phyloP scores from a whole-genome alignment of 2,797 vertebrate species.

The Alectoris magna region DNA sequence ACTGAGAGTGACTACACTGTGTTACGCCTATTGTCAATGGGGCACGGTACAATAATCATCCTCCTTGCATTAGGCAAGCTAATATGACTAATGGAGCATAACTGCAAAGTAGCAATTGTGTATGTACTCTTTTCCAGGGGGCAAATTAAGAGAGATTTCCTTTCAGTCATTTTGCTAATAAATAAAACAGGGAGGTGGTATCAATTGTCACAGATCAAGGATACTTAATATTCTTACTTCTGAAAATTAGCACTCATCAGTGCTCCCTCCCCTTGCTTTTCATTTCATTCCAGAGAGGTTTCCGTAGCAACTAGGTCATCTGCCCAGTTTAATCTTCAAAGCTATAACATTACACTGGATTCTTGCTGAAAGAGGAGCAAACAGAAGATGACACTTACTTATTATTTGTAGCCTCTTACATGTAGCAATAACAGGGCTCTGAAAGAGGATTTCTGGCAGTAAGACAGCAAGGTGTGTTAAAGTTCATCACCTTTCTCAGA shows the following conservation, averaged over 20 bases:
- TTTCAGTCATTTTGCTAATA: slow-evolving; percentile 16
- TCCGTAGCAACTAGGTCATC: slow-evolving; percentile 17
- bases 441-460: neutral
- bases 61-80: neutral
- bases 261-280: neutral
- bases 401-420: neutral
- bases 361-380: neutral
- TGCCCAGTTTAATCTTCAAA: slow-evolving; percentile 29
- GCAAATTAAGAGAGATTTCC: neutral
- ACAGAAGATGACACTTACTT: neutral
- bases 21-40: neutral
- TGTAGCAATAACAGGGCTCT: neutral
- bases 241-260: slow-evolving; percentile 14
- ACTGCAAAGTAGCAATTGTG: neutral
- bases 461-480: neutral
- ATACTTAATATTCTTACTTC: slow-evolving; percentile 12
- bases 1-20: neutral
- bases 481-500: neutral
- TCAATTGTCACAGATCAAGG: neutral
- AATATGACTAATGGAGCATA: neutral
- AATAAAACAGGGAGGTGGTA: neutral
- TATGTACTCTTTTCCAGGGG: neutral
- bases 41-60: neutral
- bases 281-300: slow-evolving; percentile 26
- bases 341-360: neutral